phyloP scores from a whole-genome alignment of 1,140 invertebrate species.

The Drosophila guanche region DNA sequence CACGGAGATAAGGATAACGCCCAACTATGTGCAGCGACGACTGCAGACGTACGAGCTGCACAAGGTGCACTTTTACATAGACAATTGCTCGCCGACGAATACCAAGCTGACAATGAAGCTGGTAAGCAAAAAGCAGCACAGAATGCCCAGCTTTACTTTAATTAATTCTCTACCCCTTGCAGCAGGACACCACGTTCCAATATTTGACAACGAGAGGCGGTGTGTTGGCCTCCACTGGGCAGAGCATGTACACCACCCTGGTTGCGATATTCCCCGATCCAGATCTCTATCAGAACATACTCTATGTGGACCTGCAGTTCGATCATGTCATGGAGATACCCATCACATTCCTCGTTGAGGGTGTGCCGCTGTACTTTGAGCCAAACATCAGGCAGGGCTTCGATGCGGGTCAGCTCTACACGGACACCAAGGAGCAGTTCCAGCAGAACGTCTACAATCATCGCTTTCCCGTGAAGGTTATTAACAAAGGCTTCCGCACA shows the following conservation, averaged over 20 bases:
- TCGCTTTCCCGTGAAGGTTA: constrained; percentile 37
- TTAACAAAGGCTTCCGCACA: constrained; percentile 48
- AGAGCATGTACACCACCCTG: constrained; percentile 70
- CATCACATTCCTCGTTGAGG: constrained; percentile 65
- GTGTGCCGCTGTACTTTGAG: constrained; percentile 66
- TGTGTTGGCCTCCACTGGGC: constrained; percentile 51
- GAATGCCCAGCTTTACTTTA: background rate
- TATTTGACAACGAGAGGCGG: constrained; percentile 52
- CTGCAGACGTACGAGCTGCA: constrained; percentile 51
- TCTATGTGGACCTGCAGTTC: constrained; percentile 61
- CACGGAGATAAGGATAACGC: constrained; percentile 47
- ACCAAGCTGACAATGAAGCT: constrained; percentile 58
- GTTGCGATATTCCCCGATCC: constrained; percentile 62
- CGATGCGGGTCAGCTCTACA: constrained; percentile 59
- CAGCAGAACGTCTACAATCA: constrained; percentile 34
- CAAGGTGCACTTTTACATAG: constrained; percentile 64
- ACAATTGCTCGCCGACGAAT: constrained; percentile 66
- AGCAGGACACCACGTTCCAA: constrained; percentile 51
- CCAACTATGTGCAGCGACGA: constrained; percentile 31
- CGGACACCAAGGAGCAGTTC: constrained; percentile 55
- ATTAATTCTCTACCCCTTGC: background rate
- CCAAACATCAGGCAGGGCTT: constrained; percentile 59
- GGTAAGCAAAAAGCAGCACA: constrained; percentile 31
- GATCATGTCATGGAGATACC: constrained; percentile 62
- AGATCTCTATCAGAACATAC: constrained; percentile 64